Percentiles rank a stretch among this genome's conserved stretches.
phyloP scores from a whole-genome alignment of 1,140 invertebrate genomes.

The Brachionus paranguensis region DNA sequence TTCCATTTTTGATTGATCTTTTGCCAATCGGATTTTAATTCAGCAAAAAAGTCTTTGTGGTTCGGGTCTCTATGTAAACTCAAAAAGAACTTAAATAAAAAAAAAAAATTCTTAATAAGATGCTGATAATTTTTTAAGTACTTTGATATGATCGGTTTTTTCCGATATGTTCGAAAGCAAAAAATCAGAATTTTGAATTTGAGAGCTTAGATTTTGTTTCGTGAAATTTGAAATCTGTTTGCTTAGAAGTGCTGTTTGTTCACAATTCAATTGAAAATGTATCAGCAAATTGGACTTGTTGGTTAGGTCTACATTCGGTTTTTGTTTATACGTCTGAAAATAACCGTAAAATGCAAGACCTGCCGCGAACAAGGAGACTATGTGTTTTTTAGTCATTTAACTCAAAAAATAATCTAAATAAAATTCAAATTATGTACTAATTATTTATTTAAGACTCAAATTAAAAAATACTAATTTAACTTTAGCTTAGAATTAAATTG shows the following conservation, averaged over 20 bases:
- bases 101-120: background rate
- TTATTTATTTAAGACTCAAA: background rate
- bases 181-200: background rate
- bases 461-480: background rate
- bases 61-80: background rate
- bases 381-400: background rate
- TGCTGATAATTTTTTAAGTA: background rate
- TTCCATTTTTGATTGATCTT: constrained; percentile 4
- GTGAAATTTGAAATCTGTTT: background rate
- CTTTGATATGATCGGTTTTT: background rate
- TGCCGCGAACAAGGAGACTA: background rate
- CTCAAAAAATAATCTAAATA: background rate
- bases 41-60: background rate
- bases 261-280: background rate
- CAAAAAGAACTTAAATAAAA: background rate
- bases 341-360: background rate
- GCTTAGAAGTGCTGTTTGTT: constrained; percentile 1
- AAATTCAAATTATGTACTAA: background rate
- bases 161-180: background rate
- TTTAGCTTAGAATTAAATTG: background rate
- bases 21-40: background rate
- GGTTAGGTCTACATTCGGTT: background rate
- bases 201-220: background rate
- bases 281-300: background rate
- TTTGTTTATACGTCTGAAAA: background rate